Evolutionary conservation across 2,113 vertebrate species (phyloP).

Genomic region (Coptodon bakossiorum): DNA sequence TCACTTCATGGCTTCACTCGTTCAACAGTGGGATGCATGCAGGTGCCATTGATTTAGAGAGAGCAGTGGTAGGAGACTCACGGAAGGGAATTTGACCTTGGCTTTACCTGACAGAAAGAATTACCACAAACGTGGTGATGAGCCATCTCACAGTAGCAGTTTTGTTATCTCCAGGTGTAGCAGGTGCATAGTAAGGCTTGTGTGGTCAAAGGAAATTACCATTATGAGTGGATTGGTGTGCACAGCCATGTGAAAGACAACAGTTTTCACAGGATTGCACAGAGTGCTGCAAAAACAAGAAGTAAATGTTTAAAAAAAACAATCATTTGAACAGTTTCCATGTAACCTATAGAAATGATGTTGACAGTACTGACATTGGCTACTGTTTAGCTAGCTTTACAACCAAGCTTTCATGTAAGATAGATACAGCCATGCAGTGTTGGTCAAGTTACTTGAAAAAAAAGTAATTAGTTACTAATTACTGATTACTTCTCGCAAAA

Average conservation of each 20-base stretch:
- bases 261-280: neutral
- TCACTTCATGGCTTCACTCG: neutral
- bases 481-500: neutral
- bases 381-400: neutral
- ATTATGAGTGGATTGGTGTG: neutral
- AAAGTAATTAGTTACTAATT: neutral
- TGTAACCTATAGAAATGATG: neutral
- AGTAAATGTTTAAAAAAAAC: neutral
- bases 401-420: neutral
- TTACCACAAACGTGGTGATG: neutral
- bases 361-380: neutral
- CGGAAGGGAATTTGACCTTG: neutral
- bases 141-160: neutral
- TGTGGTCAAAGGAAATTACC: neutral
- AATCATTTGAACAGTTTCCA: neutral
- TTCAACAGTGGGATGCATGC: neutral
- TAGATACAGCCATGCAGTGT: neutral
- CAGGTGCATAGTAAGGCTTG: neutral
- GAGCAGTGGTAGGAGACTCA: neutral
- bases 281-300: neutral
- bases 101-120: neutral
- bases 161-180: neutral
- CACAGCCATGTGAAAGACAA: neutral
- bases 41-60: neutral
- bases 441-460: neutral